Percentiles rank a stretch among this genome's conserved stretches.
Evolutionary conservation across 2,888 invertebrate species (phyloP).

Genomic region (Onthophagus sagittarius): DNA sequence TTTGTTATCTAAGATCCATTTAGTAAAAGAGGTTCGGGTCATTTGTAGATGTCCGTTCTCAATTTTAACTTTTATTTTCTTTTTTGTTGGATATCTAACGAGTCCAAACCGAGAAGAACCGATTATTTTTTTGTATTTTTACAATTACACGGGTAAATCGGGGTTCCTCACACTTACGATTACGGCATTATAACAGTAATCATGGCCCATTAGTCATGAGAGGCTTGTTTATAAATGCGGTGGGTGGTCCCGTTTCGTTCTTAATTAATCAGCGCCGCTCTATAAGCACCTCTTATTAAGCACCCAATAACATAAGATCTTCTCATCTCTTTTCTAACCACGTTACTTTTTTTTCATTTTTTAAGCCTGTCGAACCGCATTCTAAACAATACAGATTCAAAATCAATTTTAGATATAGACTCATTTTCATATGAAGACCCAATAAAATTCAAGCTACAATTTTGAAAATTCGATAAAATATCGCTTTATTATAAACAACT

Average conservation of each 20-base stretch:
- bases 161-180: constrained; percentile 29
- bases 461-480: too few relatives aligned
- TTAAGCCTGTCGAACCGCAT: too few relatives aligned
- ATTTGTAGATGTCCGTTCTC: constrained; percentile 14
- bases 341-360: too few relatives aligned
- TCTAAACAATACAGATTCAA: too few relatives aligned
- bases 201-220: constrained; percentile 43
- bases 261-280: constrained; percentile 14
- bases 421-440: too few relatives aligned
- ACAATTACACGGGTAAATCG: constrained; percentile 40
- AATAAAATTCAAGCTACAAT: too few relatives aligned
- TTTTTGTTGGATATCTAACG: constrained; percentile 31
- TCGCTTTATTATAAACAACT: too few relatives aligned
- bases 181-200: constrained; percentile 45
- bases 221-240: constrained; percentile 38
- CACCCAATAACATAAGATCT: too few relatives aligned
- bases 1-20: constrained; percentile 1
- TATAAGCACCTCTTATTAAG: not conserved
- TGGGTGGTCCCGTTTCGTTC: constrained; percentile 38
- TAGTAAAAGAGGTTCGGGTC: constrained; percentile 3
- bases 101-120: constrained; percentile 36
- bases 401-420: too few relatives aligned
- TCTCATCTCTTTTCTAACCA: too few relatives aligned
- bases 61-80: constrained; percentile 27
- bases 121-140: constrained; percentile 37